Evolutionary conservation across 1,140 invertebrate species (phyloP), one percentile per base, ranked within the genome.

Genomic region (Drosophila prosaltans): DNA sequence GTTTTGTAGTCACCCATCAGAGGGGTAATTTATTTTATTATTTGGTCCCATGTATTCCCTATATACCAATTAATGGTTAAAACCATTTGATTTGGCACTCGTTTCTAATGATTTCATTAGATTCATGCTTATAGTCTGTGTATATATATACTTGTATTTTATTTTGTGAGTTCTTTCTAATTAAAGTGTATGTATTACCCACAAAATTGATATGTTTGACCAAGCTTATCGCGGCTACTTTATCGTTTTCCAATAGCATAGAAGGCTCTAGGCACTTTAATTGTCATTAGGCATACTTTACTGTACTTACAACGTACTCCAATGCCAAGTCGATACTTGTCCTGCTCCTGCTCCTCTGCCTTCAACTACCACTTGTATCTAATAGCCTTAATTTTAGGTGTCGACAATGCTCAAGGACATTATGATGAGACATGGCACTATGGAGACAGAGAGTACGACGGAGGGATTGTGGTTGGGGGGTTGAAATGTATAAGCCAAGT

Each of bases 331-430:
- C 57, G 36, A 59, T 59, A 59, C 36, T 59, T 51, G 45, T 8
- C 45, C 45, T 26, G 45, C 45, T 48, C 45, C 45, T 48, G 3
- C 36, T 39, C 3, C 39, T 39, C 39, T 40, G 45, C 21, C 45
- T 48, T 36, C 57, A 32, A 39, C 32, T 59, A 21, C 32, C 36
- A 59, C 57, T 59, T 59, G 57, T 59, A 30, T 63, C 60, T 63
- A 63, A 63, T 63, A 63, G 60, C 60, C 43, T 63, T 63, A 63
- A 63, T 63, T 63, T 63, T 43, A 63, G 60, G 40, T 63, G 43
- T 63, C 60, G 60, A 63, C 60, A 63, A 59, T 59, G 57, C 57
- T 59, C 57, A 59, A 59, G 57, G 57, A 59, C 57, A 59, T 59
- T 59, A 59, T 39, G 57, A 59, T 59, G 57, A 59, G 30, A 39